Conservation (phyloP, 1,140 invertebrate genomes). For the Halesus radiatus region DNA sequence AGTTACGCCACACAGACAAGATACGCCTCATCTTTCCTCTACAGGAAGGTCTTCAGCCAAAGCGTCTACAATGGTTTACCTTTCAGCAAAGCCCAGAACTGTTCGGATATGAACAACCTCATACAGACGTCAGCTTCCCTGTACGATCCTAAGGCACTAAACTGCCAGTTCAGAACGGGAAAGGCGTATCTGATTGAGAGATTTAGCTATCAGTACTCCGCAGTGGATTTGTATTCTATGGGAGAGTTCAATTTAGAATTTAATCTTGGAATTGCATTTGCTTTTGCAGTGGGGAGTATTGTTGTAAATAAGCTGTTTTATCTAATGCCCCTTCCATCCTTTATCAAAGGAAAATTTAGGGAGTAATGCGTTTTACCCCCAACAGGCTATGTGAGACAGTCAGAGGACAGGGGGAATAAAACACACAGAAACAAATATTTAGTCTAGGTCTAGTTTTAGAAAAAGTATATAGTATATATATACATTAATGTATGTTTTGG, state of each 20-base stretch:
- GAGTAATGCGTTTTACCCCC: slow-evolving; percentile 69
- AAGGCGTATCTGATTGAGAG: slow-evolving; percentile 81
- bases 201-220: slow-evolving; percentile 74
- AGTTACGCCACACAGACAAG: slow-evolving; percentile 83
- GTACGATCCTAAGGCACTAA: slow-evolving; percentile 67
- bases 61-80: slow-evolving; percentile 68
- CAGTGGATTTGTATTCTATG: slow-evolving; percentile 72
- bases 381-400: no score
- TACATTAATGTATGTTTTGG: no score
- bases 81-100: slow-evolving; percentile 69
- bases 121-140: slow-evolving; percentile 67
- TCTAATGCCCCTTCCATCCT: slow-evolving; percentile 86
- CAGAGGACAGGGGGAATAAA: background rate
- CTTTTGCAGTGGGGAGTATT: slow-evolving; percentile 84
- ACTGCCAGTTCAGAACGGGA: slow-evolving; percentile 81
- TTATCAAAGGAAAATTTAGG: slow-evolving; percentile 90
- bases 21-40: slow-evolving; percentile 81
- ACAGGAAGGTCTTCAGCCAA: slow-evolving; percentile 76
- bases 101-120: slow-evolving; percentile 68
- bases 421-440: background rate
- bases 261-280: slow-evolving; percentile 87
- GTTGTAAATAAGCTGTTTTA: slow-evolving; percentile 89
- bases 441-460: background rate
- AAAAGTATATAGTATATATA: background rate
- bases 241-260: slow-evolving; percentile 79